These are phyloP conservation scores for Sitta carolinensis DNA, from an alignment of 2,797 vertebrate species.

Conservation along the genomic window DNA sequence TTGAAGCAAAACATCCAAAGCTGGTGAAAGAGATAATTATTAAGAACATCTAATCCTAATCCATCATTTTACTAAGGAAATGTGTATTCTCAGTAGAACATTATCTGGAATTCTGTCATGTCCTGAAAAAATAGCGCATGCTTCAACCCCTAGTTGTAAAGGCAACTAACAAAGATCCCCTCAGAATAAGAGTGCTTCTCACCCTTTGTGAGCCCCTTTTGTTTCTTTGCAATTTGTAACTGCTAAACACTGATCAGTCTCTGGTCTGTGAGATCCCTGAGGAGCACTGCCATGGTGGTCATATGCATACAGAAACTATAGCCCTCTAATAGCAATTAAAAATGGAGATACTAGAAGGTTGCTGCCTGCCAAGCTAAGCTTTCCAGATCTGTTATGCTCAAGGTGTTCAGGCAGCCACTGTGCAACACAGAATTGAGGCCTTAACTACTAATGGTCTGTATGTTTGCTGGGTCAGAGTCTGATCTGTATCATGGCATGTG, in stretches of 20 bases:
- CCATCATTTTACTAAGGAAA: not conserved
- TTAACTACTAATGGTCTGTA: not conserved
- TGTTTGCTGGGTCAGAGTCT: not conserved
- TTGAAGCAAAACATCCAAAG: not conserved
- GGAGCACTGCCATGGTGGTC: not conserved
- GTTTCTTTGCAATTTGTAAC: not conserved
- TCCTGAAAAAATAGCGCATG: not conserved
- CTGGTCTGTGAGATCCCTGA: not conserved
- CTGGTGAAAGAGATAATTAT: not conserved
- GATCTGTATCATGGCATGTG: rapidly evolving
- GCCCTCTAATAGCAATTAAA: not conserved
- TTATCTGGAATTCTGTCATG: not conserved
- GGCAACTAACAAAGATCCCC: not conserved
- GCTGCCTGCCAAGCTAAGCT: not conserved
- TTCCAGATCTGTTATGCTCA: not conserved
- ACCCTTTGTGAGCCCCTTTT: not conserved
- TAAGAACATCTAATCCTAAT: not conserved
- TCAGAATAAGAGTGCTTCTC: not conserved
- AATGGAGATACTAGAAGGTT: not conserved
- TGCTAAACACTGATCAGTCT: not conserved
- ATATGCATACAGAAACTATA: not conserved
- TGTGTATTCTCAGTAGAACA: not conserved
- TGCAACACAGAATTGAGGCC: not conserved
- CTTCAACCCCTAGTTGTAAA: not conserved
- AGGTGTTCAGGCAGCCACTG: not conserved